Percentiles rank a stretch among this genome's conserved stretches.
Conservation (phyloP, 2,797 vertebrate species). For the Lindbergichthys nudifrons region DNA sequence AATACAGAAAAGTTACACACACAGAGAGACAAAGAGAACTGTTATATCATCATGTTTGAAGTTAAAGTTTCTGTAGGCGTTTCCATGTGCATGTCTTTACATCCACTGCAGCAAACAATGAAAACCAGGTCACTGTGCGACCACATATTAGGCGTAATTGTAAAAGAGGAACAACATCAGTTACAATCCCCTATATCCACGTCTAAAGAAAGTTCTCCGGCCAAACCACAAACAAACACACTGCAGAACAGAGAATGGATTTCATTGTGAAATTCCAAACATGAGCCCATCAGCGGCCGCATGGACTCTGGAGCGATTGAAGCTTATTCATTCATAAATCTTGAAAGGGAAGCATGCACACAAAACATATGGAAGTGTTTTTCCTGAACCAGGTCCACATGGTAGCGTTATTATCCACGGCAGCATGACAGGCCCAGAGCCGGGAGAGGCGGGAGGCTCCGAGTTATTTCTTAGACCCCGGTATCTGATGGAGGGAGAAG, state of each 20-base stretch:
- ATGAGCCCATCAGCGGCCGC: constrained; percentile 55
- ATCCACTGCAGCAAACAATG: constrained; percentile 49
- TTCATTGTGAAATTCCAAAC: constrained; percentile 71
- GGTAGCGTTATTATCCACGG: constrained; percentile 70
- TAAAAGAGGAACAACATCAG: constrained; percentile 54
- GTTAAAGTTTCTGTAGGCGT: constrained; percentile 16
- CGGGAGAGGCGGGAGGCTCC: constrained; percentile 42
- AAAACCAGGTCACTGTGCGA: constrained; percentile 43
- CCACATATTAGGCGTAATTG: constrained; percentile 57
- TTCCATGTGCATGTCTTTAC: constrained; percentile 32
- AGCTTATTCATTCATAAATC: constrained; percentile 82
- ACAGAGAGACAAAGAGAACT: neutral
- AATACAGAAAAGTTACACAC: neutral
- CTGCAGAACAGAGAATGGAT: constrained; percentile 50
- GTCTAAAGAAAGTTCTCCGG: constrained; percentile 48
- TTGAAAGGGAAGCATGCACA: constrained; percentile 72
- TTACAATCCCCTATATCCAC: constrained; percentile 27
- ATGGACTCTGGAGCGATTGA: constrained; percentile 56
- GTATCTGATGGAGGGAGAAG: constrained; percentile 70
- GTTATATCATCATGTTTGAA: constrained; percentile 16
- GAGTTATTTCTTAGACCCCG: constrained; percentile 59
- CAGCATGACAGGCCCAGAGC: constrained; percentile 62
- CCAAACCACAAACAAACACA: constrained; percentile 66
- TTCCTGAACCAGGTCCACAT: constrained; percentile 76
- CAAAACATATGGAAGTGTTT: constrained; percentile 81